Conservation (phyloP, 2,888 invertebrate genomes). For the Xylocampa areola region DNA sequence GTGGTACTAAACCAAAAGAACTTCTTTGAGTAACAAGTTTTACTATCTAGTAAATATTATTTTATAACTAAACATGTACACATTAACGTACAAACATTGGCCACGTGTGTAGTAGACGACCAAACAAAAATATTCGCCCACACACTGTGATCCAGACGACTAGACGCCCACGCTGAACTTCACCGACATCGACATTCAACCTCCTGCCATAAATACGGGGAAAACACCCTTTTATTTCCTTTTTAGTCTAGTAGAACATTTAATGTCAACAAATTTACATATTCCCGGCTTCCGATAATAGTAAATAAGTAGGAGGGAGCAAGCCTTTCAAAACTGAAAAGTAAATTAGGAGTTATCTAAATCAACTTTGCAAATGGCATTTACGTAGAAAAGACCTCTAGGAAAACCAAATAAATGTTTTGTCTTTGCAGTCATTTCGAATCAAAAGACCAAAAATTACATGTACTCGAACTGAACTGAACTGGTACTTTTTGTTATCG, state of each 20-base stretch:
- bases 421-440: no score
- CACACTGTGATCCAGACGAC: constrained; percentile 53
- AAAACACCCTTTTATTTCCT: constrained; percentile 33
- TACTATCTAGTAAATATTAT: constrained; percentile 39
- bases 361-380: background rate
- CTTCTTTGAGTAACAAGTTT: constrained; percentile 15
- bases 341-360: background rate
- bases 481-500: constrained; percentile 12
- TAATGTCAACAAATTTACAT: constrained; percentile 38
- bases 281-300: constrained; percentile 19
- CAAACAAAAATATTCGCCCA: constrained; percentile 61
- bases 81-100: constrained; percentile 41
- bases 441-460: no score
- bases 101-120: constrained; percentile 52
- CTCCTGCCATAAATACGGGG: constrained; percentile 20
- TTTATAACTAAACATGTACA: constrained; percentile 29
- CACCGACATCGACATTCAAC: constrained; percentile 35
- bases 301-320: background rate
- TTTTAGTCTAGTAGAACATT: constrained; percentile 34
- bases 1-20: constrained; percentile 29
- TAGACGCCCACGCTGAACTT: constrained; percentile 55
- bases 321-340: constrained; percentile 10
- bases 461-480: no score
- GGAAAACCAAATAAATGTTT: no score
- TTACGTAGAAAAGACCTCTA: no score